Base-by-base conservation (phyloP, 2,113 vertebrate species). In the Varanus salvator region DNA sequence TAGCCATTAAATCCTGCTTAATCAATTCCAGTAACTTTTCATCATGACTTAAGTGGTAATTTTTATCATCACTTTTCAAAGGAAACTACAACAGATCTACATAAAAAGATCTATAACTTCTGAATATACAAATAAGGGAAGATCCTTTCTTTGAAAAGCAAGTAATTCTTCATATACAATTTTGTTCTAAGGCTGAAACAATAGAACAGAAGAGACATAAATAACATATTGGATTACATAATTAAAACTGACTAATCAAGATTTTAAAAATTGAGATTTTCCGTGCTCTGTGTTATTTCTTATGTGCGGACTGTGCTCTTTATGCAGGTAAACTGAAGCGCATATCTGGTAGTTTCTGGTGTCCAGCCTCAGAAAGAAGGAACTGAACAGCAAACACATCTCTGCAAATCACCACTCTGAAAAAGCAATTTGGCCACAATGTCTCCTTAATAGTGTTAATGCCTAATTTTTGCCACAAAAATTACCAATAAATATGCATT, bases 391-490 rank as follows among this genome's bases (percentile, higher is more conserved):
- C 93, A 96, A 97, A 91, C 95, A 94, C 93, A 93, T 95, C 94
- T 94, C 94, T 97, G 95, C 96, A 97, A 96, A 97, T 97, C 97
- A 97, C 97, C 96, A 95, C 91, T 95, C 95, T 96, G 85, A 92
- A 88, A 54, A 54, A 96, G 96, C 97, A 96, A 97, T 97, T 97
- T 97, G 97, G 95, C 96, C 96, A 97, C 96, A 97, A 95, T 97
- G 96, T 97, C 96, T 27, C 34, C 38, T 96, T 95, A 96, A 95
- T 96, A 97, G 95, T 97, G 96, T 97, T 97, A 97, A 97, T 96
- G 97, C 96, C 96, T 97, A 96, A 97, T 97, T 97, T 97, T 97
- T 97, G 97, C 96, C 96, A 96, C 96, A 97, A 97, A 64, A 97
- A 97, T 97, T 96, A 97, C 97, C 97, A 97, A 97, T 97, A 97